Base-by-base conservation (phyloP, 2,797 vertebrate genomes). In the Acropternis orthonyx region DNA sequence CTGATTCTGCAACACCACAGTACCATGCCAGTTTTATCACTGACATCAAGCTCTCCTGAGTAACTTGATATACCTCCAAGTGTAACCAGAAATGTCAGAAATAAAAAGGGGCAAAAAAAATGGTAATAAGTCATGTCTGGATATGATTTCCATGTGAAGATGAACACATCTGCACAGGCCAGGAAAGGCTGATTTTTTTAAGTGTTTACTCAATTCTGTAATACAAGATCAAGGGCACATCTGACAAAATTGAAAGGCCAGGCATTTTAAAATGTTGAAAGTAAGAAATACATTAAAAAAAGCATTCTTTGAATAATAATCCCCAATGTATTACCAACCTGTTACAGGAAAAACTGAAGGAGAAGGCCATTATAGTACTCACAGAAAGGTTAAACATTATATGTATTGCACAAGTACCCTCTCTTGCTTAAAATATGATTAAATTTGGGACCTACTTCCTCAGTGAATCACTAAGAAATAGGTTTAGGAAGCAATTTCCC, bases 291-390 rank as follows among this genome's bases (percentile, higher is more conserved):
- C 1, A 32, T 41, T 26, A 85, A 78, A n/a, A 8, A 8, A 75
- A 46, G 0, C 1, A 14, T 20, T 71, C 74, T 39, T 44, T 43
- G 0, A 59, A 26, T 34, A 76, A 73, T 46, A 58, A 46, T 7
- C 2, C 3, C 1, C 23, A 46, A 24, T 3, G 14, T 43, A n/a
- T 34, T 65, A n/a, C 4, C 5, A 6, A 22, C 2, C 4, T 49
- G 2, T 56, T 77, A 54, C 16, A 61, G 16, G 10, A 37, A 19
- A 79, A 55, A 30, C 4, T 24, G 32, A 59, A 62, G 28, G 26
- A 49, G 7, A 81, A 77, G 65, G 5, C 9, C 5, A 12, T 67
- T 56, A 12, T 2, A 58, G 27, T 14, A 78, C 15, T 67, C 10
- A n/a, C 1, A 63, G 30, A 51, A 92, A 52, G 1, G 2, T 76